phyloP scores from a whole-genome alignment of 2,888 invertebrate genomes.

The Nudaria mundana region DNA sequence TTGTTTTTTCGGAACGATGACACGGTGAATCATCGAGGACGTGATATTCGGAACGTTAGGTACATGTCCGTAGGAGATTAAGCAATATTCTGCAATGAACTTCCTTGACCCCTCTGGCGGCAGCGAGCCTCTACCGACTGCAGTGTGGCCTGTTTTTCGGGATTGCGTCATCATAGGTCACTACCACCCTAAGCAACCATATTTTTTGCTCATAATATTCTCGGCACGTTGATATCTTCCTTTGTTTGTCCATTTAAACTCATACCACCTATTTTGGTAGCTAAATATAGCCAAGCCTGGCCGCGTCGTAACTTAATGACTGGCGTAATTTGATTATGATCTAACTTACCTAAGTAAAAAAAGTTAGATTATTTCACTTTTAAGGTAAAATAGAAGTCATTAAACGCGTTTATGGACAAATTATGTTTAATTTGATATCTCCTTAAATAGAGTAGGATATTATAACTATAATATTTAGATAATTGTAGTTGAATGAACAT shows the following conservation, averaged over 20 bases:
- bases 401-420: slow-evolving; percentile 35
- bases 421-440: slow-evolving; percentile 19
- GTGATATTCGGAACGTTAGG: slow-evolving; percentile 43
- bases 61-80: slow-evolving; percentile 50
- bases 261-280: slow-evolving; percentile 60
- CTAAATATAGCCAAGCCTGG: slow-evolving; percentile 58
- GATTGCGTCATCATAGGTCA: slow-evolving; percentile 79
- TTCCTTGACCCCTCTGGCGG: slow-evolving; percentile 66
- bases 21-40: slow-evolving; percentile 37
- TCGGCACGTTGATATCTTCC: slow-evolving; percentile 71
- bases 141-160: slow-evolving; percentile 74
- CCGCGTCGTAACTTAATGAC: slow-evolving; percentile 57
- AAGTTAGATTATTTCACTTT: slow-evolving; percentile 39
- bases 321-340: slow-evolving; percentile 63
- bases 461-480: slow-evolving; percentile 20
- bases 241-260: slow-evolving; percentile 71
- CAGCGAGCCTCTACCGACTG: slow-evolving; percentile 42
- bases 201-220: slow-evolving; percentile 76
- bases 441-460: slow-evolving; percentile 18
- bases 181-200: slow-evolving; percentile 69
- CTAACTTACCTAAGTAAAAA: slow-evolving; percentile 40
- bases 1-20: slow-evolving; percentile 22
- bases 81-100: slow-evolving; percentile 68
- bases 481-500: slow-evolving; percentile 12
- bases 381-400: slow-evolving; percentile 37